Conservation (phyloP, 2,797 vertebrate species). For the Ataeniobius toweri region DNA sequence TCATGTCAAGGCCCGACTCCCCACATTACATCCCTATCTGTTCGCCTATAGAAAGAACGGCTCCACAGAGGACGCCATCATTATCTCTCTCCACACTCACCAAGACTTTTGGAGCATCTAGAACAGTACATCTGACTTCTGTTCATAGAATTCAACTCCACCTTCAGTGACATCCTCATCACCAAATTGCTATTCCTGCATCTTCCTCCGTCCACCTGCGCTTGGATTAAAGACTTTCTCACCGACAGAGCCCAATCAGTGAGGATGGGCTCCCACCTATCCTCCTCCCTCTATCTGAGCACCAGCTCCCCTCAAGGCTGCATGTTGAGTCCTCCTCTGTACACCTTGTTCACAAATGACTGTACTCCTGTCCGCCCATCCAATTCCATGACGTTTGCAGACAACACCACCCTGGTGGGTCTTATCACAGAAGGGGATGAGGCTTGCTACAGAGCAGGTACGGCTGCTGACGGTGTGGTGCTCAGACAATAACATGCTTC, state of each 20-base stretch:
- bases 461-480: neutral
- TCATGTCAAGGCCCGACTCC: no score
- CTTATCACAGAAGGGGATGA: neutral
- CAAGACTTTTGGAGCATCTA: neutral
- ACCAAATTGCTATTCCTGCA: neutral
- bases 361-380: neutral
- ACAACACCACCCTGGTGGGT: neutral
- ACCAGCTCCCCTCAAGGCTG: neutral
- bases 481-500: no score
- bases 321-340: neutral
- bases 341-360: neutral
- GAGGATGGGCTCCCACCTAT: neutral
- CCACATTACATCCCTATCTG: no score
- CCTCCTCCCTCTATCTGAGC: neutral
- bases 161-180: neutral
- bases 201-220: neutral
- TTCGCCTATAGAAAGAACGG: no score
- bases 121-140: no score
- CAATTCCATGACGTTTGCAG: neutral
- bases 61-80: neutral
- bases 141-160: neutral
- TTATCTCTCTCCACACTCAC: neutral
- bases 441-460: neutral
- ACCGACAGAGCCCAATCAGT: neutral
- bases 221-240: neutral